Evolutionary conservation across 2,888 invertebrate genomes (phyloP).

Genomic region (Teinopalpus imperialis): DNA sequence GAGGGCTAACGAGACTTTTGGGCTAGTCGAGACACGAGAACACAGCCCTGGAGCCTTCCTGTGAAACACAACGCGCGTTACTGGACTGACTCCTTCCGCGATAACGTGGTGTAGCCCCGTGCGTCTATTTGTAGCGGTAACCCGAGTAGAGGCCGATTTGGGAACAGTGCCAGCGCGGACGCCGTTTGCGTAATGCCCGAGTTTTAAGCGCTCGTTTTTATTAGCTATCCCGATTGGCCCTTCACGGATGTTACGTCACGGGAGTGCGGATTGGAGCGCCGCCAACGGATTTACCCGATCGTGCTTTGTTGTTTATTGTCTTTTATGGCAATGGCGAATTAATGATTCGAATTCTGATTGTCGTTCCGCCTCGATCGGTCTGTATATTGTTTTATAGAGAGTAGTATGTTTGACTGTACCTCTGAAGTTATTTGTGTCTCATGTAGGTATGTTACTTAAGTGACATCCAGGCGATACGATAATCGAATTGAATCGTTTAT

Average conservation of each 20-base stretch:
- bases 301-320: slow-evolving; percentile 73
- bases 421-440: slow-evolving; percentile 19
- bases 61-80: slow-evolving; percentile 66
- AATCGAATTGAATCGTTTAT: slow-evolving; percentile 11
- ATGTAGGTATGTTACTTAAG: slow-evolving; percentile 17
- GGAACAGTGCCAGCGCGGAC: slow-evolving; percentile 72
- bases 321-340: slow-evolving; percentile 75
- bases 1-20: slow-evolving; percentile 84
- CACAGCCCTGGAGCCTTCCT: slow-evolving; percentile 90
- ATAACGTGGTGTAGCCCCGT: slow-evolving; percentile 47
- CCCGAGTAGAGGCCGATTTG: slow-evolving; percentile 72
- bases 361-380: slow-evolving; percentile 24
- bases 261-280: slow-evolving; percentile 66
- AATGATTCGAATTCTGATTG: slow-evolving; percentile 51
- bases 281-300: slow-evolving; percentile 73
- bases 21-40: slow-evolving; percentile 87
- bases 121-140: slow-evolving; percentile 79
- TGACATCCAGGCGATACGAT: slow-evolving; percentile 9
- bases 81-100: slow-evolving; percentile 40
- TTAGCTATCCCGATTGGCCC: slow-evolving; percentile 68
- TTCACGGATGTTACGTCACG: slow-evolving; percentile 78
- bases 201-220: slow-evolving; percentile 68
- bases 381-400: slow-evolving; percentile 6
- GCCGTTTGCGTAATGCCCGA: slow-evolving; percentile 72
- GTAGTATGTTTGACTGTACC: slow-evolving; percentile 24